phyloP scores from a whole-genome alignment of 2,113 vertebrate genomes.

The Pteronura brasiliensis region DNA sequence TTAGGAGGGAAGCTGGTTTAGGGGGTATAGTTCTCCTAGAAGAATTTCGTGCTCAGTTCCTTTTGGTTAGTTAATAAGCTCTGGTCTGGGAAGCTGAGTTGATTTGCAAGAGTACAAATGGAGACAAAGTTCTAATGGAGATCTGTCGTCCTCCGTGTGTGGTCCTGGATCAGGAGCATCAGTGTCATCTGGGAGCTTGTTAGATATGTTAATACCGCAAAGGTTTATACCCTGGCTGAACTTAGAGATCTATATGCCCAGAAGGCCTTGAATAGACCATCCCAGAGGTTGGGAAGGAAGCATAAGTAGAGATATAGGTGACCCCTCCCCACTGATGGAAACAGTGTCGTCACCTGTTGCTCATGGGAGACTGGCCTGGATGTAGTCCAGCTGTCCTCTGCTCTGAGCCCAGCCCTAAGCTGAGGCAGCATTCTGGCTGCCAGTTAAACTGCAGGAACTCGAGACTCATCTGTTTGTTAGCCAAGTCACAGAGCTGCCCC shows the following conservation, averaged over 20 bases:
- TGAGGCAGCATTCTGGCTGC: background rate
- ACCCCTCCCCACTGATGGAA: background rate
- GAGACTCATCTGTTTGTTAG: background rate
- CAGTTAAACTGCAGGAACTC: background rate
- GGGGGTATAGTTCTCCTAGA: background rate
- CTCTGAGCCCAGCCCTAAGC: background rate
- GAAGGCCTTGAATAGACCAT: background rate
- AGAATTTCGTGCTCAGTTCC: background rate
- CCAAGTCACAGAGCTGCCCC: background rate
- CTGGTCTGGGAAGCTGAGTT: background rate
- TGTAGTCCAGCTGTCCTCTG: background rate
- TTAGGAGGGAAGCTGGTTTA: background rate
- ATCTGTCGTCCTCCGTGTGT: background rate
- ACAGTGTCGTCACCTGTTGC: background rate
- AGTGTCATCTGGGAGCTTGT: background rate
- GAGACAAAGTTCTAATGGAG: background rate
- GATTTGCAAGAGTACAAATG: background rate
- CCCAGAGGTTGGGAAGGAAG: background rate
- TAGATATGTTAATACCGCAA: background rate
- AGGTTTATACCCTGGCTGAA: background rate
- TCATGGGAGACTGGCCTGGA: background rate
- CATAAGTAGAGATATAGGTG: background rate
- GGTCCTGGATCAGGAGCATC: background rate
- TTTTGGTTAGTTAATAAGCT: conserved; percentile 6
- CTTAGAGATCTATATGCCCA: background rate